Base-by-base conservation (phyloP, 2,113 vertebrate genomes). In the Apistogramma diplotaenia region DNA sequence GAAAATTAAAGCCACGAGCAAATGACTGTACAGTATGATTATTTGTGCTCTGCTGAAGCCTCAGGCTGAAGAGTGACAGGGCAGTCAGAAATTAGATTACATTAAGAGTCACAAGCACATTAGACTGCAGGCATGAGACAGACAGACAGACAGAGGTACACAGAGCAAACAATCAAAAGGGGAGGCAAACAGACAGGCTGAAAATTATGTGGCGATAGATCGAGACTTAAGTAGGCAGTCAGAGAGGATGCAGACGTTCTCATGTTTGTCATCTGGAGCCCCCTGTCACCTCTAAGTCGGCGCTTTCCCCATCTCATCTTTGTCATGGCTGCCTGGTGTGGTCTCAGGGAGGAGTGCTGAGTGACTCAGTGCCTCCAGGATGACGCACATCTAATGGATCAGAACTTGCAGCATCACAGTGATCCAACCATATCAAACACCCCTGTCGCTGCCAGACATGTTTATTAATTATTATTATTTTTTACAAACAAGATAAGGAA, bases 341-440 rank as follows among this genome's bases (percentile, higher is more conserved):
- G 78, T 79, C 67, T 76, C 4, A 10, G 74, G 43, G 79, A 80
- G 75, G 65, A 81, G 62, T 12, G 72, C 43, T 55, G 85, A 59
- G 77, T 89, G 91, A 92, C 91, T 92, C 88, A 90, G 76, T 80
- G 77, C 29, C 82, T 87, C 65, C 71, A 23, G 80, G 70, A 88
- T 92, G 89, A 93, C 71, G 86, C 89, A 90, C 73, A 87, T 72
- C 79, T 83, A 77, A 86, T 86, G 80, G 84, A 90, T 89, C 89
- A 74, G 61, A 91, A 90, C 82, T 59, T 77, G 79, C 81, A 75
- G 84, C 73, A 83, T 81, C 81, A 76, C 82, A 90, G 87, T 67
- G 81, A 89, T 89, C 81, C 54, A 75, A 25, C 62, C 29, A 21
- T 71, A 78, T 82, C 62, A 15, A 83, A 81, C 76, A 74, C 61